Conservation (phyloP, 2,113 vertebrate genomes). For the Poecile atricapillus region DNA sequence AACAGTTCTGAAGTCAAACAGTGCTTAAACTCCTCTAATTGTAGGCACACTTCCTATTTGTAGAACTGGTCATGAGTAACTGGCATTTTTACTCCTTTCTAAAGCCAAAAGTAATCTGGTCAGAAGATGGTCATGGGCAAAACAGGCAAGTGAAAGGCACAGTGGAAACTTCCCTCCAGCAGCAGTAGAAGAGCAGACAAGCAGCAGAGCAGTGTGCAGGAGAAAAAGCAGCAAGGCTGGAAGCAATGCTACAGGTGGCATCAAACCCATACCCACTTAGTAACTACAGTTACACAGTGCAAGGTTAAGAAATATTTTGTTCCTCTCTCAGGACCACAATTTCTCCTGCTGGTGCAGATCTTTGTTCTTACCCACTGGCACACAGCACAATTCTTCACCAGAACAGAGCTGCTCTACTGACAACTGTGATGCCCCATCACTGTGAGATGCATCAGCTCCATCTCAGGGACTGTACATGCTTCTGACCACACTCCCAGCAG, state of each 20-base stretch:
- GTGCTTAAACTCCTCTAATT: background rate
- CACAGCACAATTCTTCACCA: background rate
- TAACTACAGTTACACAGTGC: background rate
- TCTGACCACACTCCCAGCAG: background rate
- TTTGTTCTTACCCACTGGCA: background rate
- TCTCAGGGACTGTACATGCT: background rate
- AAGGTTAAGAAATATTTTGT: background rate
- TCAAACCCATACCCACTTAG: background rate
- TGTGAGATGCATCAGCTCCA: background rate
- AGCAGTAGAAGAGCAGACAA: background rate
- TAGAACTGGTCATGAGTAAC: background rate
- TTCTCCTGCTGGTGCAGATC: background rate
- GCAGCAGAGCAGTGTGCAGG: background rate
- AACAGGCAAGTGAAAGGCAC: background rate
- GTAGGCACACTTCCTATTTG: background rate
- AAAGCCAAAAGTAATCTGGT: background rate
- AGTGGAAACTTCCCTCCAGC: background rate
- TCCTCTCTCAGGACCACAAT: background rate
- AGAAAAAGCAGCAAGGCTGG: background rate
- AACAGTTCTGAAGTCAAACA: background rate
- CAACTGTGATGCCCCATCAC: accelerated
- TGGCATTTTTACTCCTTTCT: background rate
- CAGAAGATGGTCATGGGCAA: background rate
- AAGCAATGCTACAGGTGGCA: background rate
- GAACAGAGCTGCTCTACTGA: background rate